Percentiles rank a stretch among this genome's conserved stretches.
Evolutionary conservation across 2,113 vertebrate genomes (phyloP).

Genomic region (Cyprinus carpio): DNA sequence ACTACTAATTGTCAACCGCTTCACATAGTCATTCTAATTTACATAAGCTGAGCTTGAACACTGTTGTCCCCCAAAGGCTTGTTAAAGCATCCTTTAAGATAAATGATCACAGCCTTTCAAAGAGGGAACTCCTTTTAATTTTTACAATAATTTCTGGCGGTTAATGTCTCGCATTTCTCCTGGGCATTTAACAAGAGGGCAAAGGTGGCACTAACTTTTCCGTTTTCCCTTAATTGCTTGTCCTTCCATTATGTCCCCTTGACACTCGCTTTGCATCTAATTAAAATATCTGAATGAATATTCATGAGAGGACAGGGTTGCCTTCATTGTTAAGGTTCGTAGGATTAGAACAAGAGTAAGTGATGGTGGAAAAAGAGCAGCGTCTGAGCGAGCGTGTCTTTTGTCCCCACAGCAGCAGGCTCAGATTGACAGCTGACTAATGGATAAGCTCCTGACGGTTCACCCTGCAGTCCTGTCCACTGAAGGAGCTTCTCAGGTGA

Average conservation of each 20-base stretch:
- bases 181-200: constrained; percentile 1
- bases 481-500: constrained; percentile 18
- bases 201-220: constrained; percentile 24
- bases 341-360: neutral
- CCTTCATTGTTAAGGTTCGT: neutral
- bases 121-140: constrained; percentile 30
- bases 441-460: constrained; percentile 15
- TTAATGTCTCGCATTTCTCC: constrained; percentile 35
- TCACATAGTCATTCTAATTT: constrained; percentile 39
- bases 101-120: constrained; percentile 40
- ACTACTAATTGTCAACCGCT: neutral
- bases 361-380: constrained; percentile 9
- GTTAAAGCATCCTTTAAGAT: constrained; percentile 29
- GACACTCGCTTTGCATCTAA: constrained; percentile 42
- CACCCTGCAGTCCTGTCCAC: neutral
- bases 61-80: constrained; percentile 14
- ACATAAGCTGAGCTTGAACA: neutral
- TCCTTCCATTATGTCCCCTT: constrained; percentile 42
- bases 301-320: neutral
- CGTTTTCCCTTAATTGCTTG: constrained; percentile 47
- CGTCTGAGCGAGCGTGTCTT: neutral
- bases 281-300: constrained; percentile 39
- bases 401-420: neutral
- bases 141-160: constrained; percentile 3
- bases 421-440: constrained; percentile 42